phyloP scores from a whole-genome alignment of 2,888 invertebrate species.

The Rosalia funebris region DNA sequence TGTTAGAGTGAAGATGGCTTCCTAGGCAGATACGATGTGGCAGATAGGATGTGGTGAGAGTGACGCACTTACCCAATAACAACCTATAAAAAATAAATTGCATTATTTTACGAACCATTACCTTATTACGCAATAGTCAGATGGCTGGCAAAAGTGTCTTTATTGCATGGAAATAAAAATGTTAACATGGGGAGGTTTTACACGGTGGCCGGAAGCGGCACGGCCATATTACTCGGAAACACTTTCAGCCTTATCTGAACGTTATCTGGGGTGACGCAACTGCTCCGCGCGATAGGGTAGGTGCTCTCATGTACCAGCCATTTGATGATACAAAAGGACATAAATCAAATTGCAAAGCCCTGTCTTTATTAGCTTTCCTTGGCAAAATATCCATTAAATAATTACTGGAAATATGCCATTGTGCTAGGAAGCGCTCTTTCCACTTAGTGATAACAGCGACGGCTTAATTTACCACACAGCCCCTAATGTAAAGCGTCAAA shows the following conservation, averaged over 20 bases:
- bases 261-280: conserved; percentile 14
- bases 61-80: not conserved
- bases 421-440: conserved; percentile 29
- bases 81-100: not conserved
- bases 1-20: too few relatives aligned
- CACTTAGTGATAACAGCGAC: conserved; percentile 29
- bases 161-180: conserved; percentile 11
- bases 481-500: conserved; percentile 26
- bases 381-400: conserved; percentile 44
- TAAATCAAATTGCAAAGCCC: conserved; percentile 42
- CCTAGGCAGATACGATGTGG: too few relatives aligned
- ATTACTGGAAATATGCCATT: conserved; percentile 40
- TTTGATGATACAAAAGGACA: conserved; percentile 40
- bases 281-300: conserved; percentile 15
- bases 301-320: conserved; percentile 23
- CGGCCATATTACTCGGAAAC: conserved; percentile 4
- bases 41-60: too few relatives aligned
- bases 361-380: conserved; percentile 42
- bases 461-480: conserved; percentile 31
- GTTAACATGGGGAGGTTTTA: not conserved
- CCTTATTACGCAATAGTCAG: conserved; percentile 10
- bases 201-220: conserved; percentile 3
- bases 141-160: not conserved
- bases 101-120: conserved; percentile 18
- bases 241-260: conserved; percentile 14